phyloP scores from a whole-genome alignment of 2,797 vertebrate genomes.

The Coracias cyanogaster region DNA sequence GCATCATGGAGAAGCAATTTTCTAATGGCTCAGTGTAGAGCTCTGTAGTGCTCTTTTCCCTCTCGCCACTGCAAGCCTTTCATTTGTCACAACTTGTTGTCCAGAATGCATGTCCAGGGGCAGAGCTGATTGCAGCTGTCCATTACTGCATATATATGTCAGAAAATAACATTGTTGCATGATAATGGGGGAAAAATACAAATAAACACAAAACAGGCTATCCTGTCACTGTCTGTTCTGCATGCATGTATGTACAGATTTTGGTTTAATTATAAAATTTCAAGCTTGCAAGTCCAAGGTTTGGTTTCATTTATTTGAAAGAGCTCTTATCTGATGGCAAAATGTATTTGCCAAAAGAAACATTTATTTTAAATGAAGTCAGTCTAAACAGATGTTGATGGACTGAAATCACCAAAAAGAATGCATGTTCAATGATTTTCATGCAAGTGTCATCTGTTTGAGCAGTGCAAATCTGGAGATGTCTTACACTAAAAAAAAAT shows the following conservation, averaged over 20 bases:
- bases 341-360: not conserved
- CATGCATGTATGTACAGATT: not conserved
- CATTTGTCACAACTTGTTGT: not conserved
- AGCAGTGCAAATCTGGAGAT: not conserved
- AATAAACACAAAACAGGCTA: not conserved
- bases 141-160: not conserved
- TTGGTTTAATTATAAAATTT: not conserved
- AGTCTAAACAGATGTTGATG: conserved; percentile 78
- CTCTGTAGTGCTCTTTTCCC: not conserved
- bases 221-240: not conserved
- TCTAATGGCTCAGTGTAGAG: not conserved
- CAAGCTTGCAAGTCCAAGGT: not conserved
- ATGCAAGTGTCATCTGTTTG: not conserved
- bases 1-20: not conserved
- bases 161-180: not conserved
- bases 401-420: not conserved
- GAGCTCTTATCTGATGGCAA: not conserved
- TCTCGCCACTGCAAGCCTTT: not conserved
- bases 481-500: not conserved
- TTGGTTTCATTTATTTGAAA: not conserved
- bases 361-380: conserved; percentile 65
- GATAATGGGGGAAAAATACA: not conserved
- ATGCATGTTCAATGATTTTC: not conserved
- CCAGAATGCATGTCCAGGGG: not conserved
- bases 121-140: not conserved